These are phyloP conservation scores for Myanophis thanlyinensis DNA, from an alignment of 2,113 vertebrate species.

Conservation along the genomic window DNA sequence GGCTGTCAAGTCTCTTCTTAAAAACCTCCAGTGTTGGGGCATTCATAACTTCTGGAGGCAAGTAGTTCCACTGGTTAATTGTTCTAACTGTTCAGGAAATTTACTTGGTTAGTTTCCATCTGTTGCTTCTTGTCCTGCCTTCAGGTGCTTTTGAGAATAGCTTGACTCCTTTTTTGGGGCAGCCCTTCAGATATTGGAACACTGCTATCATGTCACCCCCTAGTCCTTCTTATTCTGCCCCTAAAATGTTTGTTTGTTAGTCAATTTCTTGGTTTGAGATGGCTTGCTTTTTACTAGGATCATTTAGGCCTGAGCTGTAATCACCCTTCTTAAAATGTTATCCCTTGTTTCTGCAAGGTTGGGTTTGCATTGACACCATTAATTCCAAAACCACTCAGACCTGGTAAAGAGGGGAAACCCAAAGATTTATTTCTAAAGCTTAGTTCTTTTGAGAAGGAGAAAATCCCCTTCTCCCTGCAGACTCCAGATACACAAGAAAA, in stretches of 20 bases:
- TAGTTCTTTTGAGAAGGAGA: not conserved
- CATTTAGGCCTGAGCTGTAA: not conserved
- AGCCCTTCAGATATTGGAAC: too few relatives aligned
- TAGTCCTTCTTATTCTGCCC: too few relatives aligned
- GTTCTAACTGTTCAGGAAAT: too few relatives aligned
- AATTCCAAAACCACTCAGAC: not conserved
- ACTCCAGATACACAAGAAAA: not conserved
- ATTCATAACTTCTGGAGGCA: too few relatives aligned
- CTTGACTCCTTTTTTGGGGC: too few relatives aligned
- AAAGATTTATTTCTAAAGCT: not conserved
- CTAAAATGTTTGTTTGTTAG: not conserved
- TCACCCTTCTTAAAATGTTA: not conserved
- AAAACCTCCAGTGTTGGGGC: too few relatives aligned
- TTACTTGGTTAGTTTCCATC: too few relatives aligned
- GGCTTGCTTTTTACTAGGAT: not conserved
- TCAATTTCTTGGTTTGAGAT: not conserved
- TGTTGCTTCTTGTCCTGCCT: too few relatives aligned
- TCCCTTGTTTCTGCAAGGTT: not conserved
- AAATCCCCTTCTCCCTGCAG: not conserved
- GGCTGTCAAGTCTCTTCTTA: too few relatives aligned
- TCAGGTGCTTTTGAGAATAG: too few relatives aligned
- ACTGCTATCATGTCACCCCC: too few relatives aligned
- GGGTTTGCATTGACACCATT: not conserved
- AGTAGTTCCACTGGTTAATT: too few relatives aligned
- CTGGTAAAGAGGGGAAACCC: not conserved